Percentiles rank a stretch among this genome's conserved stretches.
These are phyloP conservation scores for Drosophila melanosoma DNA, from an alignment of 2,888 invertebrate genomes.

Conservation along the genomic window DNA sequence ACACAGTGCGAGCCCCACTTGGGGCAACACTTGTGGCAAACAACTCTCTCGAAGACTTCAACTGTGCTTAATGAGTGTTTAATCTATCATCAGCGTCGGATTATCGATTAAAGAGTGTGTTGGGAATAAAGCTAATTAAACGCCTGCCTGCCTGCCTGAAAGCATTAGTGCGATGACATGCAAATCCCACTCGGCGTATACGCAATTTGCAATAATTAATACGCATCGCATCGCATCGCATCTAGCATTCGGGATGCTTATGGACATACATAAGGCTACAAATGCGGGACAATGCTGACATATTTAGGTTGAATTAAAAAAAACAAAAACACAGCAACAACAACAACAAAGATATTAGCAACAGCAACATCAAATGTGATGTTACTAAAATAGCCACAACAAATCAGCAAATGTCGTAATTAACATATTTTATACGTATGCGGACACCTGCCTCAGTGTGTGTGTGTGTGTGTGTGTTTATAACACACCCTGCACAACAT, in stretches of 20 bases:
- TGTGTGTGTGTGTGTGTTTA: conserved; percentile 25
- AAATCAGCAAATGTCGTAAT: conserved; percentile 76
- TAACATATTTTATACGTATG: conserved; percentile 67
- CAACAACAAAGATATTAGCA: conserved; percentile 19
- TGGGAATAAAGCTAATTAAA: conserved; percentile 36
- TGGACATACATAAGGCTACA: conserved; percentile 4
- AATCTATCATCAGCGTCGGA: conserved; percentile 33
- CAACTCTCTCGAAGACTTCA: conserved; percentile 29
- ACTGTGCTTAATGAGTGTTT: conserved; percentile 41
- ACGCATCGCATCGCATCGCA: conserved; percentile 20
- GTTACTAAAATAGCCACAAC: conserved; percentile 62
- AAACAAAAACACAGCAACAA: conserved; percentile 22
- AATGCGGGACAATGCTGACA: conserved; percentile 61
- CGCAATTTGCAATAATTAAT: conserved; percentile 45
- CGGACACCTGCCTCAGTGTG: conserved; percentile 22
- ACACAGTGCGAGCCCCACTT: conserved; percentile 8
- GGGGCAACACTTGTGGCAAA: conserved; percentile 26
- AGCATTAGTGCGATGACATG: conserved; percentile 17
- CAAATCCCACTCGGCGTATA: conserved; percentile 36
- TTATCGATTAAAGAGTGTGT: conserved; percentile 15
- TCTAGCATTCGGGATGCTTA: conserved; percentile 22
- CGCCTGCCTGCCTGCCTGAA: conserved; percentile 12
- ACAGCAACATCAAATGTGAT: conserved; percentile 25
- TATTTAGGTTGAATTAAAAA: conserved; percentile 67
- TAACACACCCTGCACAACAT: conserved; percentile 61